phyloP scores from a whole-genome alignment of 2,888 invertebrate genomes.

The Synanthedon myopaeformis region DNA sequence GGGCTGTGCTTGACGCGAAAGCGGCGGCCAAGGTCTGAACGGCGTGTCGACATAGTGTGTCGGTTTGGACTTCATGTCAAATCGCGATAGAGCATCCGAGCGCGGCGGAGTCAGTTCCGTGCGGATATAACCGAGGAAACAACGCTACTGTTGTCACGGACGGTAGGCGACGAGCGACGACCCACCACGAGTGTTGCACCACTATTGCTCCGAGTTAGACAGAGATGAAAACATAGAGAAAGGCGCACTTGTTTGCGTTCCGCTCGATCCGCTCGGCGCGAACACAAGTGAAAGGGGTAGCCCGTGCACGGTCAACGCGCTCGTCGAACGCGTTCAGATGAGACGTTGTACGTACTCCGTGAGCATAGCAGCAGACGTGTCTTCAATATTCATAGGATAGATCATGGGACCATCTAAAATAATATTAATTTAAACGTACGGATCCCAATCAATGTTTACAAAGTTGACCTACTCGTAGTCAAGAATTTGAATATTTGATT shows the following conservation, averaged over 20 bases:
- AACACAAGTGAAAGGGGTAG: constrained; percentile 68
- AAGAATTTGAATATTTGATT: too few relatives aligned
- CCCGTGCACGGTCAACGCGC: constrained; percentile 51
- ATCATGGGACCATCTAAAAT: too few relatives aligned
- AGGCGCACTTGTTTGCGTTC: constrained; percentile 49
- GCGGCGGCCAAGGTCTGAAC: constrained; percentile 76
- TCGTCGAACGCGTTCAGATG: constrained; percentile 29
- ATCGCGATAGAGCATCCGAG: constrained; percentile 64
- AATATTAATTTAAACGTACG: too few relatives aligned
- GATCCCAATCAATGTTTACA: too few relatives aligned
- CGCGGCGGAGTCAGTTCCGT: constrained; percentile 53
- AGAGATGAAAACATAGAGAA: constrained; percentile 64
- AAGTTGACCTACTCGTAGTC: too few relatives aligned
- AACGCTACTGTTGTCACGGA: constrained; percentile 55
- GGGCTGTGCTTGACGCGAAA: constrained; percentile 66
- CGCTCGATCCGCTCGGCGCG: constrained; percentile 56
- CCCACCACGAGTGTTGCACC: constrained; percentile 48
- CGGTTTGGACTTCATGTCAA: constrained; percentile 75
- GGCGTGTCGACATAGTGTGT: constrained; percentile 62
- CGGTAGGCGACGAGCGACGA: constrained; percentile 34
- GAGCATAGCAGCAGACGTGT: constrained; percentile 24
- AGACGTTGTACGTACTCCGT: constrained; percentile 28
- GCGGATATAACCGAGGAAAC: constrained; percentile 59
- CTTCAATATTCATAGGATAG: constrained; percentile 8
- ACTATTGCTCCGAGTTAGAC: constrained; percentile 46